Percentiles rank a stretch among this genome's conserved stretches.
Conservation (phyloP, 2,113 vertebrate species). For the Dendropsophus ebraccatus region DNA sequence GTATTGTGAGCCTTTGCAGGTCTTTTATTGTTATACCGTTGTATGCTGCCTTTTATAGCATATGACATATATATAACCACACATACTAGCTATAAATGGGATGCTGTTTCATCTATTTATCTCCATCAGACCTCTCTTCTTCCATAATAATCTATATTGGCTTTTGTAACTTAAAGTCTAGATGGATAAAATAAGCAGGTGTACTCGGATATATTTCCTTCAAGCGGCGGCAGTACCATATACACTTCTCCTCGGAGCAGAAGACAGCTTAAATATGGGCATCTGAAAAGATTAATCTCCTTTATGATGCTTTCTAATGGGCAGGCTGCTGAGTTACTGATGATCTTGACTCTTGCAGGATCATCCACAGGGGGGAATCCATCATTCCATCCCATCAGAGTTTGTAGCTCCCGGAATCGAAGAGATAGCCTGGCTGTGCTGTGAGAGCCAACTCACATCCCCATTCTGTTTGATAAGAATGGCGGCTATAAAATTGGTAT, state of each 20-base stretch:
- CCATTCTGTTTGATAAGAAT: conserved; percentile 53
- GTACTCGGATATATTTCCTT: neutral
- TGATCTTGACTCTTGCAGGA: conserved; percentile 57
- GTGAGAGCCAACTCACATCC: conserved; percentile 37
- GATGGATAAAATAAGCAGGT: neutral
- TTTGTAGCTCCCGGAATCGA: conserved; percentile 35
- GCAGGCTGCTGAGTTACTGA: conserved; percentile 55
- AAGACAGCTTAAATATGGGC: conserved; percentile 55
- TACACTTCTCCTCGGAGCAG: conserved; percentile 40
- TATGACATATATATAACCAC: neutral
- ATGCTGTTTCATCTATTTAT: neutral
- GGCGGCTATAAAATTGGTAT: conserved; percentile 48
- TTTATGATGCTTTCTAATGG: conserved; percentile 55
- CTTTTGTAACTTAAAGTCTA: neutral
- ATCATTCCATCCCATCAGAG: conserved; percentile 57
- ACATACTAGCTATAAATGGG: neutral
- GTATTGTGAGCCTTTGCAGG: too few species aligned
- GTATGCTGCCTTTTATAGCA: neutral
- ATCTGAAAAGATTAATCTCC: conserved; percentile 50
- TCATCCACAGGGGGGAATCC: conserved; percentile 52
- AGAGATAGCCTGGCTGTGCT: conserved; percentile 1
- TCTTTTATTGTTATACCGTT: neutral
- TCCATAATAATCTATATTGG: neutral
- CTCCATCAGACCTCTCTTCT: neutral
- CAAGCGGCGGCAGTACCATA: conserved; percentile 15